A percentile compares a stretch with the other conserved stretches of the same genome.
These are phyloP conservation scores for Trichogramma pretiosum DNA, from an alignment of 1,140 invertebrate species.

Conservation along the genomic window DNA sequence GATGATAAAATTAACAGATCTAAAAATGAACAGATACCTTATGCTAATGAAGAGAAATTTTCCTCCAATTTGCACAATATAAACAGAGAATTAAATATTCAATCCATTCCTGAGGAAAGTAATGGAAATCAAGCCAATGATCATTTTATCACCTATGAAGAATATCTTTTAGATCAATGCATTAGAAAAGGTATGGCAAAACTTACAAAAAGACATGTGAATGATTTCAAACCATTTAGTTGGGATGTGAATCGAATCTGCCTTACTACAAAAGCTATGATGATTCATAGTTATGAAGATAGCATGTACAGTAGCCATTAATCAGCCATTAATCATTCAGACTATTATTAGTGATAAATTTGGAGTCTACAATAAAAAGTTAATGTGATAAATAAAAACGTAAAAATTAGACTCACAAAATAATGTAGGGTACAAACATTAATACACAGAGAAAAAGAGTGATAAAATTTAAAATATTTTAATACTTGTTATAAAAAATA, in stretches of 20 bases:
- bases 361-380: neutral
- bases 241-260: conserved; percentile 15
- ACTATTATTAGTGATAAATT: neutral
- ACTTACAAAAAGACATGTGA: conserved; percentile 12
- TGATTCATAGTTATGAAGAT: neutral
- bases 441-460: too few relatives aligned
- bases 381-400: neutral
- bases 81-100: neutral
- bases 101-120: neutral
- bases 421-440: too few relatives aligned
- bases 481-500: too few relatives aligned
- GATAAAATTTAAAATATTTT: too few relatives aligned
- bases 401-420: too few relatives aligned
- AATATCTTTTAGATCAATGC: conserved; percentile 15
- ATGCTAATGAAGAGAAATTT: neutral
- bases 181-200: conserved; percentile 16
- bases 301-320: neutral
- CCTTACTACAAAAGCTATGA: conserved; percentile 13
- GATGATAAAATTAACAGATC: neutral
- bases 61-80: neutral
- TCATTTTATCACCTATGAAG: conserved; percentile 11
- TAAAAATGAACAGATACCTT: neutral
- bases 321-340: neutral
- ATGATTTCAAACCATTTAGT: conserved; percentile 16
- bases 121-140: conserved; percentile 1